Conservation (phyloP, 2,888 invertebrate species). For the Mechanitis mazaeus region DNA sequence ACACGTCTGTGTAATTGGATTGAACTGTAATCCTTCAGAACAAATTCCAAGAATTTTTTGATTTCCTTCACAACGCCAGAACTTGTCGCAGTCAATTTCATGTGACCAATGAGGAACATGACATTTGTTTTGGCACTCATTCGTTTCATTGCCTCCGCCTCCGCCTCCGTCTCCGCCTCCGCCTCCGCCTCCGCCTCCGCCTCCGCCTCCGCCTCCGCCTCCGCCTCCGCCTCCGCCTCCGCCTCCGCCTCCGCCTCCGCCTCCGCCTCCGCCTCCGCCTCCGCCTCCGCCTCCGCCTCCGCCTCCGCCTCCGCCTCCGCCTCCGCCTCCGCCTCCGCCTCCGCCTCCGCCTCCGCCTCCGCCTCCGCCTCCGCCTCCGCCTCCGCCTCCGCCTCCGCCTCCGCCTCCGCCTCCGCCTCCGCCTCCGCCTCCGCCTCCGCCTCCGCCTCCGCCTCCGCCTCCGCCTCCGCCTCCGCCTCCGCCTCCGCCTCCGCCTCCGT, state of each 20-base stretch:
- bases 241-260: background rate
- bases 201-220: conserved; percentile 1
- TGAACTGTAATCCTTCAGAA: conserved; percentile 60
- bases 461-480: background rate
- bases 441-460: background rate
- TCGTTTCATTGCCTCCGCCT: conserved; percentile 13
- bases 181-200: conserved; percentile 12
- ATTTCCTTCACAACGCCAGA: conserved; percentile 51
- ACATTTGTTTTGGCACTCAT: conserved; percentile 46
- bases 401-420: background rate
- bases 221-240: background rate
- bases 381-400: background rate
- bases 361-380: conserved; percentile 25
- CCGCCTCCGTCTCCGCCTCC: conserved; percentile 12
- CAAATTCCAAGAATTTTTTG: conserved; percentile 41
- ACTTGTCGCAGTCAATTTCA: conserved; percentile 57
- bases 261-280: too few species aligned
- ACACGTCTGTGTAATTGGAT: conserved; percentile 46
- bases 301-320: conserved; percentile 20
- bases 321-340: conserved; percentile 25
- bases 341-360: conserved; percentile 11
- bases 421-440: background rate
- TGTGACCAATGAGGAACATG: conserved; percentile 58
- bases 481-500: background rate
- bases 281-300: conserved; percentile 1